Conservation (phyloP, 2,888 invertebrate species). For the Epinotia demarniana region DNA sequence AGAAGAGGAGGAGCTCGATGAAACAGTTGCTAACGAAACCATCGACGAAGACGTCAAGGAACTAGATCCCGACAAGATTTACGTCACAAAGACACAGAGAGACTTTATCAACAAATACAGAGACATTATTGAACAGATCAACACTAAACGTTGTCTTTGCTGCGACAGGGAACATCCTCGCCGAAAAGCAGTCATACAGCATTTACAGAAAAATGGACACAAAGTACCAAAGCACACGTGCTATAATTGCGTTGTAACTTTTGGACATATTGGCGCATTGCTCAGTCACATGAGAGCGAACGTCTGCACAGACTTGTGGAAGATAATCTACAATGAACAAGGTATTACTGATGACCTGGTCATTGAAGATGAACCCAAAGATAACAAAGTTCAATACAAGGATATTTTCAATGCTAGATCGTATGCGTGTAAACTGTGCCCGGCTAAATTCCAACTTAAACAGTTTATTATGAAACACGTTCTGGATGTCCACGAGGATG, state of each 20-base stretch:
- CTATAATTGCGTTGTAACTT: slow-evolving; percentile 86
- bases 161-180: slow-evolving; percentile 79
- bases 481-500: slow-evolving; percentile 79
- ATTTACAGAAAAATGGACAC: slow-evolving; percentile 81
- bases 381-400: slow-evolving; percentile 74
- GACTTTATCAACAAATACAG: slow-evolving; percentile 78
- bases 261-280: slow-evolving; percentile 80
- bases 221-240: slow-evolving; percentile 86
- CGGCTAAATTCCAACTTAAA: slow-evolving; percentile 81
- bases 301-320: slow-evolving; percentile 80
- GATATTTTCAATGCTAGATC: slow-evolving; percentile 82
- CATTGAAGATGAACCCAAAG: slow-evolving; percentile 74
- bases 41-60: slow-evolving; percentile 62
- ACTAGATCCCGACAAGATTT: slow-evolving; percentile 71
- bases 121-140: slow-evolving; percentile 79
- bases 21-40: slow-evolving; percentile 64
- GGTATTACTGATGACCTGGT: slow-evolving; percentile 80
- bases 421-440: slow-evolving; percentile 80
- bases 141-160: slow-evolving; percentile 79
- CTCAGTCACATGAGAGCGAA: slow-evolving; percentile 82
- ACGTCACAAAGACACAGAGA: slow-evolving; percentile 76
- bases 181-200: slow-evolving; percentile 81
- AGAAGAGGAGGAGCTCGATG: slow-evolving; percentile 66
- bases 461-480: slow-evolving; percentile 83
- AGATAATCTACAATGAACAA: slow-evolving; percentile 78